These are phyloP conservation scores for Caenorhabditis imperialis DNA, from an alignment of 2,888 invertebrate genomes.

Conservation along the genomic window DNA sequence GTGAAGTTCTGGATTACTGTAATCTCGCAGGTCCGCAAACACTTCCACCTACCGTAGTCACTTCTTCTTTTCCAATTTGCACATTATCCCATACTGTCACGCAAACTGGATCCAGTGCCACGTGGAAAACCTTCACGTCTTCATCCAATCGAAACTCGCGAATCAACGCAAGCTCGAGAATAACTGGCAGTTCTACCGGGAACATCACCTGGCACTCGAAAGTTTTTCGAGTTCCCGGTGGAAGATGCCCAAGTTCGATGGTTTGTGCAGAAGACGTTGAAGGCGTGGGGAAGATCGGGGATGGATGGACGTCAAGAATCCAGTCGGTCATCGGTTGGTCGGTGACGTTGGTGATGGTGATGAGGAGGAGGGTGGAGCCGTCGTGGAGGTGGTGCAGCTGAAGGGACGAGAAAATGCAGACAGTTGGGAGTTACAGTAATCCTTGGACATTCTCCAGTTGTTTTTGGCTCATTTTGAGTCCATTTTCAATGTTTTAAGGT, in stretches of 20 bases:
- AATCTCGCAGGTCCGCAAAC: background rate
- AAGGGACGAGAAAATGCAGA: too few relatives aligned
- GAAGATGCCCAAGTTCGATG: slow-evolving; percentile 30
- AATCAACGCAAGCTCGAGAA: slow-evolving; percentile 27
- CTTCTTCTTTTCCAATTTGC: background rate
- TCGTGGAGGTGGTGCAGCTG: slow-evolving; percentile 32
- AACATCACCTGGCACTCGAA: slow-evolving; percentile 28
- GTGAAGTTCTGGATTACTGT: slow-evolving; percentile 28
- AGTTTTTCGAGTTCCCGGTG: slow-evolving; percentile 32
- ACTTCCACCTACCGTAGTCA: slow-evolving; percentile 9
- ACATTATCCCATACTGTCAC: slow-evolving; percentile 33
- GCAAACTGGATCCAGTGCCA: slow-evolving; percentile 29
- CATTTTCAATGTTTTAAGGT: too few relatives aligned
- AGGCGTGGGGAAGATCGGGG: slow-evolving; percentile 7
- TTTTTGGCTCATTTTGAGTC: too few relatives aligned
- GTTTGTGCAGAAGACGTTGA: slow-evolving; percentile 13
- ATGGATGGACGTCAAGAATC: slow-evolving; percentile 18
- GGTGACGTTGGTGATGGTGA: slow-evolving; percentile 40
- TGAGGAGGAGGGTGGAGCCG: slow-evolving; percentile 13
- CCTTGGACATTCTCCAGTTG: too few relatives aligned
- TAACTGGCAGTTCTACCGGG: slow-evolving; percentile 20
- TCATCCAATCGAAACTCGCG: slow-evolving; percentile 25
- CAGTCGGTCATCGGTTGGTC: slow-evolving; percentile 28
- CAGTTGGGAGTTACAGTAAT: too few relatives aligned
- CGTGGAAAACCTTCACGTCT: slow-evolving; percentile 24